Base-by-base conservation (phyloP, 2,888 invertebrate genomes). In the Monochamus alternatus region DNA sequence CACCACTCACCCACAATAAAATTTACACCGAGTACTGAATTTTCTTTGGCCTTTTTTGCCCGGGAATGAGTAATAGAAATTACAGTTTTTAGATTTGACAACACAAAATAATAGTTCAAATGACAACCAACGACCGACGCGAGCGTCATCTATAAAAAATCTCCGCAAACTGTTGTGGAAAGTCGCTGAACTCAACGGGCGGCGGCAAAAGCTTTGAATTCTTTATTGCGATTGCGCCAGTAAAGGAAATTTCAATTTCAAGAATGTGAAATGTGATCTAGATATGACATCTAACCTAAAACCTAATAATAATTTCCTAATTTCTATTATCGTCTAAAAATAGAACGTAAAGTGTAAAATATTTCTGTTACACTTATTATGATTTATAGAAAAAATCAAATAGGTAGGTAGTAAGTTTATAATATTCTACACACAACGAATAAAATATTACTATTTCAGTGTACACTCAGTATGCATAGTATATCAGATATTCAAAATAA, bases 101-200 rank as follows among this genome's bases (percentile, higher is more conserved):
- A 88, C 87, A 88, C 85, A 87, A 84, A 87, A 86, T 88, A 85
- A 86, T 84, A 86, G 87, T 88, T 87, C 85, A 86, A 87, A 87
- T 85, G 86, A 84, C 84, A 84, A 84, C 81, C 80, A 78, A 75
- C 71, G 79, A 74, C 77, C 81, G 79, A 78, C 74, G 14, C 44
- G 60, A 70, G 78, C 83, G 85, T 84, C 87, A 86, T 86, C 87
- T 87, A 77, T 59, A 67, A 32, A 60, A 67, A 63, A 66, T 14
- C 38, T 47, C 14, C 12, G 60, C 66, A 55, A 55, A 55, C 55
- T 51, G 51, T 51, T 59, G 60, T 51, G 52, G 62, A 52, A 71
- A 71, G 71, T 71, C 71, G 71, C 71, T 71, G 71, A 71, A 71
- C 63, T 71, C 71, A 71, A 43, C 71, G 71, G 71, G 38, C 32